These are phyloP conservation scores for Diachasmimorpha longicaudata DNA, from an alignment of 1,140 invertebrate species.

Conservation along the genomic window DNA sequence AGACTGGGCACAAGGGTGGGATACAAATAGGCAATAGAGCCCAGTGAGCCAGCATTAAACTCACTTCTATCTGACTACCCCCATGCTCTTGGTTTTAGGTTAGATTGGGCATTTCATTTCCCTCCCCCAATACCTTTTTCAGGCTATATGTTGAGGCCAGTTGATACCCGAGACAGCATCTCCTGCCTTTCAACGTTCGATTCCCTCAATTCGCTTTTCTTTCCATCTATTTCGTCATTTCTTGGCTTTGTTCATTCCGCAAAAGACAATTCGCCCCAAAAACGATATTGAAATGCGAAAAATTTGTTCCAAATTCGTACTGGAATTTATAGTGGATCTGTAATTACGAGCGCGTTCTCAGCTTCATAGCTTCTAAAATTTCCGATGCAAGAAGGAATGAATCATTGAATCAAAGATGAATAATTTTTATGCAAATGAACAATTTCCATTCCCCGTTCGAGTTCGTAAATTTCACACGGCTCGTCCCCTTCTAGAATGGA, in stretches of 20 bases:
- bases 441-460: too few relatives aligned
- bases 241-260: too few relatives aligned
- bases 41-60: slow-evolving; percentile 24
- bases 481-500: neutral
- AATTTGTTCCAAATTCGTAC: too few relatives aligned
- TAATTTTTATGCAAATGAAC: too few relatives aligned
- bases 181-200: neutral
- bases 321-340: too few relatives aligned
- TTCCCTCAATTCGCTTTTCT: neutral
- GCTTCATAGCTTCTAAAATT: too few relatives aligned
- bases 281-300: too few relatives aligned
- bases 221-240: neutral
- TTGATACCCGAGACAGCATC: neutral
- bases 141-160: neutral
- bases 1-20: neutral
- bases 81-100: neutral
- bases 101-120: neutral
- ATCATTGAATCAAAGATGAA: too few relatives aligned
- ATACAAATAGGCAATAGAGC: slow-evolving; percentile 29
- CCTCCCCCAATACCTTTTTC: neutral
- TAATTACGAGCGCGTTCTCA: too few relatives aligned
- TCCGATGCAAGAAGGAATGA: too few relatives aligned
- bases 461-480: too few relatives aligned
- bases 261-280: too few relatives aligned
- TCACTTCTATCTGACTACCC: slow-evolving; percentile 9